These are phyloP conservation scores for Gymnocephalus cernua DNA, from an alignment of 2,113 vertebrate species.

Conservation along the genomic window DNA sequence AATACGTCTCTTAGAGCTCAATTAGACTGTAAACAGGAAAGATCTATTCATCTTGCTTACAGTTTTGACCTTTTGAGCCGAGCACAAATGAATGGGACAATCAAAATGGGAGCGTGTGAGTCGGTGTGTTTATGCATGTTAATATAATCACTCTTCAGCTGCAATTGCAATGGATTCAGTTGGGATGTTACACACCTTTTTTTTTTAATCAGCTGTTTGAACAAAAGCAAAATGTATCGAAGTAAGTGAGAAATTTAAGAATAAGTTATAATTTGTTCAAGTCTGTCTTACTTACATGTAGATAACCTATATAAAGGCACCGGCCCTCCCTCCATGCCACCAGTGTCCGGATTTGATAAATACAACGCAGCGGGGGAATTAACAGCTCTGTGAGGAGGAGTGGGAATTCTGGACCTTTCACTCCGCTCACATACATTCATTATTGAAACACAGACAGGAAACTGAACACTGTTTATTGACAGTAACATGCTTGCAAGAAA, in stretches of 20 bases:
- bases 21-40: conserved; percentile 55
- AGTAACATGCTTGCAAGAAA: no score
- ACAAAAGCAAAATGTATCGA: not conserved
- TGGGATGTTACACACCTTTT: not conserved
- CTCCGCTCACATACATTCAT: no score
- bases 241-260: conserved; percentile 8
- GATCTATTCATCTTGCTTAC: conserved; percentile 55
- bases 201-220: conserved; percentile 31
- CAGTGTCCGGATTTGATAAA: no score
- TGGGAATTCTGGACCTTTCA: no score
- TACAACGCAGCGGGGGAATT: no score
- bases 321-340: no score
- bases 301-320: no score
- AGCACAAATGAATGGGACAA: conserved; percentile 61
- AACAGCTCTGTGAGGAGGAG: no score
- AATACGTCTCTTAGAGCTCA: conserved; percentile 44
- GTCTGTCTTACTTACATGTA: not conserved
- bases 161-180: conserved; percentile 6
- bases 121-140: conserved; percentile 25
- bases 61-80: conserved; percentile 66
- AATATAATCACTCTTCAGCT: conserved; percentile 36
- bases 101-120: conserved; percentile 34
- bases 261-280: not conserved
- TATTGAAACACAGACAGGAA: no score
- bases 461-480: no score